Conservation (phyloP, 2,113 vertebrate genomes). For the Dissostichus mawsoni region DNA sequence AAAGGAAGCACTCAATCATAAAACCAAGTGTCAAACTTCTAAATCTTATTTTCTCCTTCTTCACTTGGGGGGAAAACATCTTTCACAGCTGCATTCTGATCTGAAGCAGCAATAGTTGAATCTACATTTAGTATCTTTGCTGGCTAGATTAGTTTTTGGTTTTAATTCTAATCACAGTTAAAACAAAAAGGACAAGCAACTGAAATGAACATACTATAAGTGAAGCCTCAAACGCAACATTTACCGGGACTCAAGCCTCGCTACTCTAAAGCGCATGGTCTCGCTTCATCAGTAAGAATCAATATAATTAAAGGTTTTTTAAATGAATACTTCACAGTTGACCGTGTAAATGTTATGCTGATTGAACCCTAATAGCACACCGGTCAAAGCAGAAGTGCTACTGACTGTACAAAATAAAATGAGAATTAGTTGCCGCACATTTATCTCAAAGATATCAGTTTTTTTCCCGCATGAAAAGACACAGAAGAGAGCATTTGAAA, state of each 20-base stretch:
- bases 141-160: conserved; percentile 70
- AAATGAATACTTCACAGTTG: conserved; percentile 55
- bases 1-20: conserved; percentile 40
- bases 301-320: conserved; percentile 5
- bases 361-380: conserved; percentile 9
- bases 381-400: conserved; percentile 16
- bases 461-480: conserved; percentile 8
- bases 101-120: conserved; percentile 25
- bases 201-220: conserved; percentile 8
- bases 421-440: conserved; percentile 25
- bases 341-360: conserved; percentile 26
- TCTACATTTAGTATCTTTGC: conserved; percentile 36
- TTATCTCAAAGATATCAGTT: conserved; percentile 9
- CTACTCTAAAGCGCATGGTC: conserved; percentile 4
- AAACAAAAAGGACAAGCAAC: conserved; percentile 24
- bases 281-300: conserved; percentile 16
- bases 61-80: neutral
- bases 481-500: conserved; percentile 22
- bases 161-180: conserved; percentile 56
- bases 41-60: neutral
- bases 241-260: conserved; percentile 4
- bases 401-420: neutral
- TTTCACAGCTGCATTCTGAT: conserved; percentile 14
- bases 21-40: neutral
- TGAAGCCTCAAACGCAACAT: neutral